Percentiles rank a stretch among this genome's conserved stretches.
Conservation (phyloP, 2,797 vertebrate genomes). For the Rhabdomys pumilio region DNA sequence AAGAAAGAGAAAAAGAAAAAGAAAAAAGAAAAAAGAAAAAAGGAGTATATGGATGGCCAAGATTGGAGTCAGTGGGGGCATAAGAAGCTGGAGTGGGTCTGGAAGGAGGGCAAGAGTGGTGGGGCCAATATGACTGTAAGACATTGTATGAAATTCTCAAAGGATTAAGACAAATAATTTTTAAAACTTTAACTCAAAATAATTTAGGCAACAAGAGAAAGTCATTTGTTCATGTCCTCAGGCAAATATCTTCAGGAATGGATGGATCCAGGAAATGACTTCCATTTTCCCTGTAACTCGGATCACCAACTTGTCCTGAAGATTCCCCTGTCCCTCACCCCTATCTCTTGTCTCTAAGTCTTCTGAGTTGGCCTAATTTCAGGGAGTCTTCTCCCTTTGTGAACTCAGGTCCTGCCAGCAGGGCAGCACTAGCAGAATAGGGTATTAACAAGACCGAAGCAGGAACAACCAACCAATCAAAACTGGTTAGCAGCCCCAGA, state of each 20-base stretch:
- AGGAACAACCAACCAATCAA: not conserved
- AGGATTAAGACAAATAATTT: not conserved
- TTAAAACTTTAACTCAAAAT: not conserved
- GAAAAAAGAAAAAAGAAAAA: too few relatives aligned
- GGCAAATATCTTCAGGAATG: not conserved
- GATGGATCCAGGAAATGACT: not conserved
- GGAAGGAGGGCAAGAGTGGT: not conserved
- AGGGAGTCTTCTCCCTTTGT: not conserved
- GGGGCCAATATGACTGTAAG: not conserved
- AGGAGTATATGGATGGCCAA: not conserved
- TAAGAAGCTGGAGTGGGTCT: not conserved
- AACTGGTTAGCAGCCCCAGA: not conserved
- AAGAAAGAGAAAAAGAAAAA: too few relatives aligned
- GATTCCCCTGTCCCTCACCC: rapidly evolving
- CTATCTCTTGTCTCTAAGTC: not conserved
- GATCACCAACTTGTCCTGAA: not conserved
- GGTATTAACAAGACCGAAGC: not conserved
- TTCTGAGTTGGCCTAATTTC: not conserved
- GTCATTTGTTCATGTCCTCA: constrained; percentile 1
- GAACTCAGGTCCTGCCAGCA: not conserved
- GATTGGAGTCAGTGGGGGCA: not conserved
- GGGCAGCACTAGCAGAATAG: not conserved
- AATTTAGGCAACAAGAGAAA: not conserved
- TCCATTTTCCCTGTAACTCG: not conserved
- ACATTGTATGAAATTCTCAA: not conserved